Evolutionary conservation across 2,888 invertebrate genomes (phyloP), one percentile per base, ranked within the genome.

Genomic region (Torymus aiolomorphi): DNA sequence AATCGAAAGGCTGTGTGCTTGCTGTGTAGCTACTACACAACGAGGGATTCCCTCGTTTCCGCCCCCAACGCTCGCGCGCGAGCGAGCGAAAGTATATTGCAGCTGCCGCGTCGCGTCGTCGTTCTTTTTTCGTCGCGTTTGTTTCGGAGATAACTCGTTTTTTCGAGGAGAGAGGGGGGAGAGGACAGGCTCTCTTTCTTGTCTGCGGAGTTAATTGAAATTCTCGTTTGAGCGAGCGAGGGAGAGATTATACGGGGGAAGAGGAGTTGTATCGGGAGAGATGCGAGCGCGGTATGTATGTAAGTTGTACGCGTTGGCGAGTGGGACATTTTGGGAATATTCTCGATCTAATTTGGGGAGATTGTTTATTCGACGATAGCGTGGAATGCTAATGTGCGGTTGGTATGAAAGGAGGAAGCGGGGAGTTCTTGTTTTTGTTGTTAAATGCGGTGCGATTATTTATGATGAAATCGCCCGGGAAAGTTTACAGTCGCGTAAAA

Each of bases 1-100:
- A 83, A 85, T 84, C 78, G 83, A 83, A 83, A 80, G 42, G 42
- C 42, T 42, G 8, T 42, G 1, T 42, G 8, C 8, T 57, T 73
- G 56, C n/a, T 18, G 1, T 10, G n/a, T 11, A 13, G n/a, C 54
- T 49, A 11, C 65, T 2, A 3, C 11, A 16, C 10, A 51, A 2
- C 20, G 71, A 76, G 75, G 67, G 67, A 65, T 59, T 72, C 66
- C 74, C 76, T 57, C 69, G 52, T 13, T 54, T 72, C 42, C 42
- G 42, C 42, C 42, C 42, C 42, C 42, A 42, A 42, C 8, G 42
- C 8, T 42, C 42, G 42, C 42, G 31, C 52, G n/a, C n/a, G n/a
- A n/a, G 42, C 42, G 5, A 49, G 66, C 54, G 66, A 74, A 74
- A 66, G 61, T 51, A 20, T 52, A 65, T 54, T 66, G n/a, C 16